Evolutionary conservation across 2,797 vertebrate genomes (phyloP), one percentile per base, ranked within the genome.

Genomic region (Poecilia gillii): DNA sequence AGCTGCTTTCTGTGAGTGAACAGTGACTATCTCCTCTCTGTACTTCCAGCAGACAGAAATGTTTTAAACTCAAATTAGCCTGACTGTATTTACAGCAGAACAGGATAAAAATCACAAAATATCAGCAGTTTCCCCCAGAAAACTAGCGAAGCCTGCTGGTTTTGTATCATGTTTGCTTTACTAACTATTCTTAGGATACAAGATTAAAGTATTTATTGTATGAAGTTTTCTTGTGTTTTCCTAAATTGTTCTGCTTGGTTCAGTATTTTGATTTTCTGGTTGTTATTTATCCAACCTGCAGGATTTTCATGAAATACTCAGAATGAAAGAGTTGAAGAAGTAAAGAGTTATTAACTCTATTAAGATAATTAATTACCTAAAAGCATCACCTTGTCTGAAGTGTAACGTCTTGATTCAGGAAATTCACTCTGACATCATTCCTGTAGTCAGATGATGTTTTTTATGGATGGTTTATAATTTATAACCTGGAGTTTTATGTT

Each of bases 21-120:
- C n/a, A 64, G 86, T 71, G 83, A 84, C 88, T 39, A 76, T 81
- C 84, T 53, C 41, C 90, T 85, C 78, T 75, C 87, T 74, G 84
- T 77, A 73, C 73, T 75, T 31, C 81, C 43, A 75, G 53, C 55
- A 14, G 72, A 73, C 72, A 57, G 49, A n/a, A 59, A 2, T 14
- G 9, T 12, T 41, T 43, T 4, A 43, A 70, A 13, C 66, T 70
- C 18, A 6, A 70, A 41, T 41, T 41, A 43, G 3, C 2, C 23
- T 13, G 36, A 36, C 16, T 57, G 31, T 23, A 36, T 23, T 36
- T 66, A 12, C 20, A 68, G 64, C 8, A 68, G 8, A 41, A 20
- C 33, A 66, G 16, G 6, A 64, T 36, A 25, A 41, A 36, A 39
- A 16, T 39, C 18, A 18, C 11, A 23, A 11, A 36, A 39, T 13